These are phyloP conservation scores for Python bivittatus DNA, from an alignment of 2,113 vertebrate species.

Conservation along the genomic window DNA sequence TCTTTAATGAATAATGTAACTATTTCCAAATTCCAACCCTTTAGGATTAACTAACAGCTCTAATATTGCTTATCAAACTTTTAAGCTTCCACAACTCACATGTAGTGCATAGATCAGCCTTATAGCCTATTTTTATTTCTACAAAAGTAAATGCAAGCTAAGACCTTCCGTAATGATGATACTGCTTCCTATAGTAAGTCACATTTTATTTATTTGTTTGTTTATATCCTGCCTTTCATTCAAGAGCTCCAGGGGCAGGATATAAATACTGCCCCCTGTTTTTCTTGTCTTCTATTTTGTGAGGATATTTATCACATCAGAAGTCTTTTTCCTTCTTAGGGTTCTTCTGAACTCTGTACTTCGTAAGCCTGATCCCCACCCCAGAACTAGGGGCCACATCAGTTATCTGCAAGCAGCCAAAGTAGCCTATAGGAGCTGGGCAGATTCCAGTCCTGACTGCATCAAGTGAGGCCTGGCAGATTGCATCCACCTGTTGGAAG, in stretches of 20 bases:
- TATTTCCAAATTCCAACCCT: conserved; percentile 34
- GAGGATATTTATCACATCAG: background rate
- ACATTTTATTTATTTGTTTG: background rate
- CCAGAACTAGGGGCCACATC: background rate
- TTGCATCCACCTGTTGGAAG: background rate
- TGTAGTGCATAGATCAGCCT: background rate
- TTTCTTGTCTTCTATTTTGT: background rate
- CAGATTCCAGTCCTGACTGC: background rate
- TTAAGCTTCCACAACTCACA: conserved; percentile 31
- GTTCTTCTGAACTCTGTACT: background rate
- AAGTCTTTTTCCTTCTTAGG: background rate
- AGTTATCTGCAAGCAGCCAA: background rate
- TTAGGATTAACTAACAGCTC: conserved; percentile 40
- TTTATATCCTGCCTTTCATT: background rate
- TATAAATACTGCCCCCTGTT: background rate
- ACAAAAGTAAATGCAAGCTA: background rate
- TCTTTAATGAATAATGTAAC: conserved; percentile 51
- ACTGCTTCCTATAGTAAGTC: background rate
- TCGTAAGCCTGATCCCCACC: background rate
- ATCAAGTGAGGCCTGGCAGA: background rate
- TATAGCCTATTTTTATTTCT: background rate
- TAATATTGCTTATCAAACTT: conserved; percentile 22
- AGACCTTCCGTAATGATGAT: background rate
- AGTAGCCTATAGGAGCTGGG: background rate
- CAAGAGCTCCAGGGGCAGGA: background rate